A percentile compares a stretch with the other conserved stretches of the same genome.
These are phyloP conservation scores for Myodes glareolus DNA, from an alignment of 2,113 vertebrate species.

Conservation along the genomic window DNA sequence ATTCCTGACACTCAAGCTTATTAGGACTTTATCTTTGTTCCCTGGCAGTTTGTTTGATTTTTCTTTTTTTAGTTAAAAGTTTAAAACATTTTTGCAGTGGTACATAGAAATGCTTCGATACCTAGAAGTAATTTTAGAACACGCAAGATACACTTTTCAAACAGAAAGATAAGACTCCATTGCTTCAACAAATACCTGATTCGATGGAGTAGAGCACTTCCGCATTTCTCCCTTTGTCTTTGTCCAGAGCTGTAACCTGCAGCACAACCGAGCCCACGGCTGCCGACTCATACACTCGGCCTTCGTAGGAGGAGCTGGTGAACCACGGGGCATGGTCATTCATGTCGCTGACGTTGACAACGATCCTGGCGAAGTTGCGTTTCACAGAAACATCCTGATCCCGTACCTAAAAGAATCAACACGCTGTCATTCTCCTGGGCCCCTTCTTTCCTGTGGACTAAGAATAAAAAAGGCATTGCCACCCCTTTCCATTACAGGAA, in stretches of 20 bases:
- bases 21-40: not conserved
- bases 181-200: conserved; percentile 89
- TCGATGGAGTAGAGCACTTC: conserved; percentile 95
- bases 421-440: not conserved
- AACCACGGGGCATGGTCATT: conserved; percentile 98
- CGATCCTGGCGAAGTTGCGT: conserved; percentile 94
- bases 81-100: not conserved
- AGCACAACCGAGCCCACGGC: conserved; percentile 93
- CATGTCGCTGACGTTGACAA: conserved; percentile 93
- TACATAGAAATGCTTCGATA: not conserved
- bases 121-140: not conserved
- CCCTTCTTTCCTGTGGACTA: not conserved
- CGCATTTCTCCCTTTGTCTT: conserved; percentile 95
- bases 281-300: conserved; percentile 94
- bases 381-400: conserved; percentile 98
- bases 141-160: not conserved
- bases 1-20: not conserved
- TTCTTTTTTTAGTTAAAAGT: not conserved
- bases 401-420: conserved; percentile 89
- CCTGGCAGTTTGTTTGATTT: not conserved
- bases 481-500: not conserved
- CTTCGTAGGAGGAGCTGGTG: conserved; percentile 92
- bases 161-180: not conserved
- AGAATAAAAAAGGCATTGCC: not conserved
- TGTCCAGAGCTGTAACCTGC: conserved; percentile 95